Evolutionary conservation across 2,113 vertebrate species (phyloP), one percentile per base, ranked within the genome.

Genomic region (Sebastes schlegelii): DNA sequence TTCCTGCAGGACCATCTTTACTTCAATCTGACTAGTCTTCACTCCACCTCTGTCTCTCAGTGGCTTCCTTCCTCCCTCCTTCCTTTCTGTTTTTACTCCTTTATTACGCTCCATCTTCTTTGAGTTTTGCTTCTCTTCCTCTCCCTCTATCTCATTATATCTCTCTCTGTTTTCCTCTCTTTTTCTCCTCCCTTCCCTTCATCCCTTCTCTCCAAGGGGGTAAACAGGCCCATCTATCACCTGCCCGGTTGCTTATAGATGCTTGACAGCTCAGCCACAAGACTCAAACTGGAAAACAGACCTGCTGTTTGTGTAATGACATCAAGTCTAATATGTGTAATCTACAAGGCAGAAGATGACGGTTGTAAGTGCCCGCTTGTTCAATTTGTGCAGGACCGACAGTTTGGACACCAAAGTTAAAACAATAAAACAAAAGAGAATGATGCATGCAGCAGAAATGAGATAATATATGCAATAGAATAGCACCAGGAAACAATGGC

Each of bases 241-340:
- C 55, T 26, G 40, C 21, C 66, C 77, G 58, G 55, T 16, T 85
- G 72, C 49, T 51, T 74, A 61, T 81, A 13, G 58, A 85, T 80
- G 62, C 68, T 58, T 86, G 75, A 74, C 80, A 81, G 69, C 62
- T 66, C 19, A 58, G 64, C 63, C n/a, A 49, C 64, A 77, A 19
- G 63, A 45, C 43, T 79, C 16, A n/a, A 61, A 10, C 58, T 63
- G 62, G 52, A 74, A 67, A 81, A 69, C 71, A 68, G 58, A 68
- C 46, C 60, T 45, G 49, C 52, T 74, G n/a, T 89, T 64, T 85
- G 34, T 69, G 40, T 80, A 70, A 81, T 61, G 64, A 79, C 81
- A 69, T 70, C 64, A 34, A 23, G 54, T 77, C n/a, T 62, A 62
- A 83, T 64, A 67, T 64, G 48, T 71, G 19, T 71, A 52, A 70